These are phyloP conservation scores for Drosophila borealis DNA, from an alignment of 2,888 invertebrate genomes.

Conservation along the genomic window DNA sequence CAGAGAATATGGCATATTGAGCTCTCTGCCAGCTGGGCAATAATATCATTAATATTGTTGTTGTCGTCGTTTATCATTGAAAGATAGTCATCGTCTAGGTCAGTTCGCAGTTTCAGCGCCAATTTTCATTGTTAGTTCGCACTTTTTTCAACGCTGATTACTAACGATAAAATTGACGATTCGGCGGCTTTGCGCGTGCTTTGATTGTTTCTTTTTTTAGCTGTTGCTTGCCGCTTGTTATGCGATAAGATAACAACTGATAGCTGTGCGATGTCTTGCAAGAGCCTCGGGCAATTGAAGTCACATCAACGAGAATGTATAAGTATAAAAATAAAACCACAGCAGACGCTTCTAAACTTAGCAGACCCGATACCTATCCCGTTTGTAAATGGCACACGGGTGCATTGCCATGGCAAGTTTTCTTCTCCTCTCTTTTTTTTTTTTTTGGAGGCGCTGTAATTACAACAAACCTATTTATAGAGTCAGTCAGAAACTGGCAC, in stretches of 20 bases:
- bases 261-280: slow-evolving; percentile 2
- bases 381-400: slow-evolving; percentile 70
- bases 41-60: neutral
- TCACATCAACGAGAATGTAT: slow-evolving; percentile 6
- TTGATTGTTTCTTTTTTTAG: slow-evolving; percentile 41
- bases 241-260: slow-evolving; percentile 46
- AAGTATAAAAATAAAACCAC: slow-evolving; percentile 47
- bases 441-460: slow-evolving; percentile 35
- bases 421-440: neutral
- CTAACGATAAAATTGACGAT: slow-evolving; percentile 47
- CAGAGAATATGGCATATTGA: slow-evolving; percentile 15
- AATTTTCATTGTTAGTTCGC: slow-evolving; percentile 24
- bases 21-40: slow-evolving; percentile 4
- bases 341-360: slow-evolving; percentile 58
- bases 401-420: slow-evolving; percentile 62
- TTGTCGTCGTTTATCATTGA: slow-evolving; percentile 26
- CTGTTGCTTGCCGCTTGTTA: slow-evolving; percentile 11
- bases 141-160: slow-evolving; percentile 51
- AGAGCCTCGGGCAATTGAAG: slow-evolving; percentile 7
- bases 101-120: slow-evolving; percentile 42
- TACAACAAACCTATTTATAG: slow-evolving; percentile 55
- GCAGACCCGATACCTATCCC: slow-evolving; percentile 30
- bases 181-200: slow-evolving; percentile 49
- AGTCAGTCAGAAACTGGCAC: slow-evolving; percentile 36
- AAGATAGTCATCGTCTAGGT: slow-evolving; percentile 57